A percentile compares a stretch with the other conserved stretches of the same genome.
Conservation (phyloP, 2,113 vertebrate genomes). For the Chlamydotis undulata region DNA sequence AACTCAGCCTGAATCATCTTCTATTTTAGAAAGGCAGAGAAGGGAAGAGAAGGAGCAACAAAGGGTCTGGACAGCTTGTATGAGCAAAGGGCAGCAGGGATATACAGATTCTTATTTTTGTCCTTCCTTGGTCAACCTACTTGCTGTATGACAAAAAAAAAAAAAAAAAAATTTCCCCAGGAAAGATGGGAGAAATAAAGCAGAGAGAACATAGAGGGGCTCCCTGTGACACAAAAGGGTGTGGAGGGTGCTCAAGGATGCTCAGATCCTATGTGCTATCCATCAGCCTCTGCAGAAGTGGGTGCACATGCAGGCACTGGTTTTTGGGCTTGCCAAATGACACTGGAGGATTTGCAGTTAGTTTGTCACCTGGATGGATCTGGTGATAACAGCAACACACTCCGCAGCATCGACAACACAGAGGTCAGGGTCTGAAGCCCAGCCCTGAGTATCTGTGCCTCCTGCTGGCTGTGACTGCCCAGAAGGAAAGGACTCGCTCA, state of each 20-base stretch:
- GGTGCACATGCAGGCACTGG: not conserved
- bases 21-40: not conserved
- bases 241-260: not conserved
- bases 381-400: not conserved
- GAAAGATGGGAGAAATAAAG: not conserved
- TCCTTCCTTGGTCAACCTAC: not conserved
- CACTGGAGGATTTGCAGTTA: not conserved
- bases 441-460: accelerated
- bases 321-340: not conserved
- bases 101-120: not conserved
- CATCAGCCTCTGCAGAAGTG: not conserved
- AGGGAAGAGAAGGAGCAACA: not conserved
- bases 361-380: not conserved
- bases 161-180: not conserved
- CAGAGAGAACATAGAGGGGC: not conserved
- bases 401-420: not conserved
- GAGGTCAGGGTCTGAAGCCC: not conserved
- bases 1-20: not conserved
- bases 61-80: not conserved
- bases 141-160: not conserved
- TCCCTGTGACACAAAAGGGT: not conserved
- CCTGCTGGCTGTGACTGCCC: not conserved
- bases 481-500: accelerated
- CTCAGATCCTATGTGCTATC: not conserved
- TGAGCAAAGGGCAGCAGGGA: not conserved